A percentile compares a stretch with the other conserved stretches of the same genome.
phyloP scores from a whole-genome alignment of 2,888 invertebrate genomes.

The Pollenia amentaria region DNA sequence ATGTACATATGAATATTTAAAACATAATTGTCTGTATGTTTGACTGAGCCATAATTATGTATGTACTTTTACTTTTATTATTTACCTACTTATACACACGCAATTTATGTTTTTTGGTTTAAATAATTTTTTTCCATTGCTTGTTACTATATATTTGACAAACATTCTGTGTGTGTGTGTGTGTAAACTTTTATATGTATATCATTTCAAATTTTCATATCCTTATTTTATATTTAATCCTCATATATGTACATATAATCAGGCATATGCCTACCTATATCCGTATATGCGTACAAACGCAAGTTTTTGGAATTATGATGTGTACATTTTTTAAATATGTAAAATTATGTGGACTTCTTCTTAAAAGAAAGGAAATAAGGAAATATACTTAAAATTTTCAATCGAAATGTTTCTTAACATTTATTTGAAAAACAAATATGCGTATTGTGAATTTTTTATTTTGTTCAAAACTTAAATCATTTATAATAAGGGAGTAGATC shows the following conservation, averaged over 20 bases:
- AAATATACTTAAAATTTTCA: too few relatives aligned
- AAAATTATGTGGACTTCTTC: neutral
- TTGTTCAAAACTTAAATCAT: too few relatives aligned
- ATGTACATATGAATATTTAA: neutral
- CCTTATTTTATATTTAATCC: constrained; percentile 33
- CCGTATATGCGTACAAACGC: neutral
- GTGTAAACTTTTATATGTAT: neutral
- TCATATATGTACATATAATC: neutral
- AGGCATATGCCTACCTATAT: neutral
- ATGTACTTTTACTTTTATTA: constrained; percentile 13
- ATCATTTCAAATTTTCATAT: constrained; percentile 31
- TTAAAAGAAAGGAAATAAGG: too few relatives aligned
- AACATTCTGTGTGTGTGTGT: neutral
- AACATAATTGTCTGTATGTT: constrained; percentile 11
- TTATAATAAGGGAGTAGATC: too few relatives aligned
- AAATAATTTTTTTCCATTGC: constrained; percentile 18
- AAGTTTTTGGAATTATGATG: neutral
- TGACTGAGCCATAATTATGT: constrained; percentile 19
- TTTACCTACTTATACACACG: constrained; percentile 4
- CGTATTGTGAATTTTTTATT: too few relatives aligned
- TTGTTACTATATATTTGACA: constrained; percentile 29
- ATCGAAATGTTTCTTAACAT: too few relatives aligned
- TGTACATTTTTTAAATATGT: neutral
- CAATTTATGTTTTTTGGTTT: constrained; percentile 31
- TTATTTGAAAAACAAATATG: too few relatives aligned